Percentiles rank a stretch among this genome's conserved stretches.
These are phyloP conservation scores for Hermetia illucens DNA, from an alignment of 1,140 invertebrate species.

Conservation along the genomic window DNA sequence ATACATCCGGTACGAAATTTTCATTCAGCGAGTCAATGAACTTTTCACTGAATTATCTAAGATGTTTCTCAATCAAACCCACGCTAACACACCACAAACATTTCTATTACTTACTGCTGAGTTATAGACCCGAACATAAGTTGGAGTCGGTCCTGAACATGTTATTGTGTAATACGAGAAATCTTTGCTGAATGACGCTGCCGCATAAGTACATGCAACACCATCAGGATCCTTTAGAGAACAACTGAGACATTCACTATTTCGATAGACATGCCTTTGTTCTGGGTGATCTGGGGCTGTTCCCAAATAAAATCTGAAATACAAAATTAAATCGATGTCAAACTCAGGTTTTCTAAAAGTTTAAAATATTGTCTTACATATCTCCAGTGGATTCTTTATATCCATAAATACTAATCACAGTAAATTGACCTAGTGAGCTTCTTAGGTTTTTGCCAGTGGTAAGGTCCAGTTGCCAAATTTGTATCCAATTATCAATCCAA, in stretches of 20 bases:
- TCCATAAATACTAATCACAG: slow-evolving; percentile 16
- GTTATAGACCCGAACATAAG: slow-evolving; percentile 21
- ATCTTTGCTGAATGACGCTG: slow-evolving; percentile 47
- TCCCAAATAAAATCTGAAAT: slow-evolving; percentile 21
- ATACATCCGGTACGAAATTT: too few species aligned
- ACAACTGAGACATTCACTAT: slow-evolving; percentile 34
- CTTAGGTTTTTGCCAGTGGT: slow-evolving; percentile 18
- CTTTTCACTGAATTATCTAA: too few species aligned
- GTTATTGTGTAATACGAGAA: slow-evolving; percentile 51
- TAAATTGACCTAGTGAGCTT: slow-evolving; percentile 17
- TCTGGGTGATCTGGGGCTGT: slow-evolving; percentile 14
- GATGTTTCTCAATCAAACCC: too few species aligned
- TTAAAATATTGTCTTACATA: slow-evolving; percentile 18
- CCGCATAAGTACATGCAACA: slow-evolving; percentile 30
- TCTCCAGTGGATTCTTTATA: slow-evolving; percentile 21
- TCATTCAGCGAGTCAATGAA: too few species aligned
- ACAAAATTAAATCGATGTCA: neutral
- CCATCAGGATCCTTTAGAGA: slow-evolving; percentile 27
- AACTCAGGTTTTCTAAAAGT: neutral
- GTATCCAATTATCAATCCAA: slow-evolving; percentile 24
- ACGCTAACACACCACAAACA: too few species aligned
- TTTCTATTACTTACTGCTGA: slow-evolving; percentile 8
- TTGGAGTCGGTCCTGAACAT: slow-evolving; percentile 49
- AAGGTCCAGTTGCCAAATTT: slow-evolving; percentile 23
- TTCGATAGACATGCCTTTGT: slow-evolving; percentile 17